A percentile compares a stretch with the other conserved stretches of the same genome.
phyloP scores from a whole-genome alignment of 2,113 vertebrate genomes.

The Hemiscyllium ocellatum region DNA sequence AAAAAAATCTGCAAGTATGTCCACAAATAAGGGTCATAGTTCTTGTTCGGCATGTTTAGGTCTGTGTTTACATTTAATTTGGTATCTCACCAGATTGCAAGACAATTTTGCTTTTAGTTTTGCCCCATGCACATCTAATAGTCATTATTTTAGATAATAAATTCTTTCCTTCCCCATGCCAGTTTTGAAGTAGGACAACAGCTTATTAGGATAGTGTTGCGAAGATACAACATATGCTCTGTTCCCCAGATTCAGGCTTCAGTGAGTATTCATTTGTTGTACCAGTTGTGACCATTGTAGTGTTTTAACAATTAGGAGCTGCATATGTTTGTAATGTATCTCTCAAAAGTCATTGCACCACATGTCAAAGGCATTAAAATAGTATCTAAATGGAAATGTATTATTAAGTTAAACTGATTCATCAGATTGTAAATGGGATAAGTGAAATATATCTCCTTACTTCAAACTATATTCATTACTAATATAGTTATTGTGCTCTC shows the following conservation, averaged over 20 bases:
- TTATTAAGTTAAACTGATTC: not conserved
- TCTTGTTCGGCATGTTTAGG: not conserved
- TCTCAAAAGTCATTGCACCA: not conserved
- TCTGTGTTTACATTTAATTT: not conserved
- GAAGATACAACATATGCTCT: not conserved
- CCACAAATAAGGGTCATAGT: not conserved
- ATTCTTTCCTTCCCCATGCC: not conserved
- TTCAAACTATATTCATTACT: not conserved
- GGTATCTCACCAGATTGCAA: not conserved
- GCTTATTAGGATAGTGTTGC: not conserved
- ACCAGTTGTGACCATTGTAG: not conserved
- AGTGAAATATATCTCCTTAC: not conserved
- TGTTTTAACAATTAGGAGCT: not conserved
- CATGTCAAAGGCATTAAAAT: not conserved
- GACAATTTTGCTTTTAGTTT: not conserved
- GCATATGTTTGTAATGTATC: not conserved
- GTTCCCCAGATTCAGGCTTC: not conserved
- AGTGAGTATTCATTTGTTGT: not conserved
- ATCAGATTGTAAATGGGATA: not conserved
- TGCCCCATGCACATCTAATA: not conserved
- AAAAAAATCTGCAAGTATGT: not conserved
- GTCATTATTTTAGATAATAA: not conserved
- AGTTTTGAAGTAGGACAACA: not conserved
- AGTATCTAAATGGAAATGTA: not conserved
- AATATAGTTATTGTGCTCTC: not conserved